phyloP scores from a whole-genome alignment of 2,113 vertebrate genomes.

The Labeo rohita region DNA sequence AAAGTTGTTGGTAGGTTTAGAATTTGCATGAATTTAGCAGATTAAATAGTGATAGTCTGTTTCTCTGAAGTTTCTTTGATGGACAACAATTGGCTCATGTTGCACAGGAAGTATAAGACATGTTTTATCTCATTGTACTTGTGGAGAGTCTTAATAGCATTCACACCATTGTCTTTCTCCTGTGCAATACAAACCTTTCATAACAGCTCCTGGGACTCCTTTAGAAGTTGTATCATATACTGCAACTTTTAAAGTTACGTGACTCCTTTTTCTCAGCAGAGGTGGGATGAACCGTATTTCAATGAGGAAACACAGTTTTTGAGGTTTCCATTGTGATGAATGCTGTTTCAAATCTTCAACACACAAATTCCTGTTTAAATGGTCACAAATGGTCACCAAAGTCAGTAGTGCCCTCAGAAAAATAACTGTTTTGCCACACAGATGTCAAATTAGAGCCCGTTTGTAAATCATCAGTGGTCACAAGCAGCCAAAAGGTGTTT shows the following conservation, averaged over 20 bases:
- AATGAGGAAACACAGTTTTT: conserved; percentile 3
- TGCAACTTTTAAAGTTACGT: conserved; percentile 12
- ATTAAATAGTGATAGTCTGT: neutral
- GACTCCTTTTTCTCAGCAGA: conserved; percentile 17
- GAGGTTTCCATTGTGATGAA: neutral
- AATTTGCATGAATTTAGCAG: neutral
- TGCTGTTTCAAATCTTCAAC: neutral
- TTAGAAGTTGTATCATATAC: conserved; percentile 51
- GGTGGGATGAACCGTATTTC: conserved; percentile 19
- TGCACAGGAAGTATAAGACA: conserved; percentile 23
- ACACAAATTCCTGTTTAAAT: neutral
- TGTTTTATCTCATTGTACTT: conserved; percentile 26
- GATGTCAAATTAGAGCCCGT: neutral
- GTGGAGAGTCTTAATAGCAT: conserved; percentile 10
- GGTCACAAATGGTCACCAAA: neutral
- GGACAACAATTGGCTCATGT: conserved; percentile 22
- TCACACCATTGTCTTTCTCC: conserved; percentile 32
- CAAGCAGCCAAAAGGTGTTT: neutral
- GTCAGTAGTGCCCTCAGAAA: neutral
- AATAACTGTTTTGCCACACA: neutral
- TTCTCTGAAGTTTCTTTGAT: conserved; percentile 6
- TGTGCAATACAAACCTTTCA: conserved; percentile 14
- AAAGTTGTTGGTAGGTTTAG: conserved; percentile 16
- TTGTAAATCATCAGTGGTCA: neutral
- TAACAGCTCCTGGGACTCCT: conserved; percentile 22